Base-by-base conservation (phyloP, 1,140 invertebrate genomes). In the Cotesia glomerata region DNA sequence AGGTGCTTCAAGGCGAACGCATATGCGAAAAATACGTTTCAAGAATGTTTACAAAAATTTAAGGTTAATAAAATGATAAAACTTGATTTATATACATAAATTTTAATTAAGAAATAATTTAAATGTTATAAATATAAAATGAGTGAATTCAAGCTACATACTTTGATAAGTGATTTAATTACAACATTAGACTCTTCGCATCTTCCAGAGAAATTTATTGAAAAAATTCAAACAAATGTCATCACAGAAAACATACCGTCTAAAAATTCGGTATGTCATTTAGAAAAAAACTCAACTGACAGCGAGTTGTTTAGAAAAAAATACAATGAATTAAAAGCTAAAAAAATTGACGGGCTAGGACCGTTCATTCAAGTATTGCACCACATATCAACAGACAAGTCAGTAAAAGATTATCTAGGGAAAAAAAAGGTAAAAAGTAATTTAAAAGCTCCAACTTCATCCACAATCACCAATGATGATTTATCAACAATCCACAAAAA, bases 111-210 rank as follows among this genome's bases (percentile, higher is more conserved):
- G 2, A 26, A 26, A 26, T 26, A 26, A 26, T 26, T 26, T 26
- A 26, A 26, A 26, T 26, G 18, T 26, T 26, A 26, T 26, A 26
- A 26, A 26, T 26, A 26, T 75, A 79, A 73, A 77, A 89, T 89
- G 88, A 88, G 88, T 79, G 88, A 89, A 82, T 89, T 89, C 82
- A 88, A 87, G 76, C 68, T 89, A 26, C 86, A 89, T 73, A 83
- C 86, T 78, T 79, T 89, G 49, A 82, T 88, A 9, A 80, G 80
- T 65, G 85, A 88, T 70, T 78, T 89, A 72, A 80, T 89, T 63
- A 81, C 84, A 65, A 74, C 84, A 63, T 79, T 89, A 8, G 87
- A 86, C 86, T 87, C 85, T 4, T 80, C 82, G 66, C 79, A 82
- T 36, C 77, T 84, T 34, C 88, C 88, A 16, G 87, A 89, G 69